These are phyloP conservation scores for Andrena marginata DNA, from an alignment of 2,888 invertebrate genomes.

Conservation along the genomic window DNA sequence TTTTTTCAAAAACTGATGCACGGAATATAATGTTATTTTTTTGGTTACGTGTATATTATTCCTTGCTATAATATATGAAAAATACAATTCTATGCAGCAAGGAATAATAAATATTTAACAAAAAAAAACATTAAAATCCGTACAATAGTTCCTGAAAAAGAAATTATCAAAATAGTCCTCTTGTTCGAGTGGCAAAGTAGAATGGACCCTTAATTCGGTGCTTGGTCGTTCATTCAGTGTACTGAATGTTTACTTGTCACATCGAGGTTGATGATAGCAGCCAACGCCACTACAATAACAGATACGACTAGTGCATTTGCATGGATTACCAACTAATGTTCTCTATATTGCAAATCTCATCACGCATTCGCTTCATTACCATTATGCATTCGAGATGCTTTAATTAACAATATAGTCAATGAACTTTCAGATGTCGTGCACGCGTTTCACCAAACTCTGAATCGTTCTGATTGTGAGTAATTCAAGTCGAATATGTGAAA, in stretches of 20 bases:
- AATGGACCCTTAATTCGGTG: too few relatives aligned
- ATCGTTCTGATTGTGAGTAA: not conserved
- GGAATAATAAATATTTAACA: too few relatives aligned
- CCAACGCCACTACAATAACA: slow-evolving; percentile 7
- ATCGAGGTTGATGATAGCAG: not conserved
- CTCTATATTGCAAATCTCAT: slow-evolving; percentile 2
- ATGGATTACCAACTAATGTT: slow-evolving; percentile 10
- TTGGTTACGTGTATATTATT: too few relatives aligned
- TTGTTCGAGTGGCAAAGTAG: too few relatives aligned
- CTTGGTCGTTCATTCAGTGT: not conserved
- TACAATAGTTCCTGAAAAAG: too few relatives aligned
- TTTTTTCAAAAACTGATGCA: too few relatives aligned
- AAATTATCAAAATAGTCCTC: too few relatives aligned
- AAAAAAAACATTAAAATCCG: too few relatives aligned
- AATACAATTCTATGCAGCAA: too few relatives aligned
- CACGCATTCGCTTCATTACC: slow-evolving; percentile 6
- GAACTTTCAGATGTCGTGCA: slow-evolving; percentile 17
- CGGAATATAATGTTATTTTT: too few relatives aligned
- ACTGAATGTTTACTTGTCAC: not conserved
- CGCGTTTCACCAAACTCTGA: not conserved
- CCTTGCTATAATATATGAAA: too few relatives aligned
- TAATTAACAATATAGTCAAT: slow-evolving; percentile 12
- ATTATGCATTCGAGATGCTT: slow-evolving; percentile 1
- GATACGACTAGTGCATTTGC: not conserved
- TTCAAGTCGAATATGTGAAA: not conserved